Conservation (phyloP, 2,888 invertebrate species). For the Syritta pipiens region DNA sequence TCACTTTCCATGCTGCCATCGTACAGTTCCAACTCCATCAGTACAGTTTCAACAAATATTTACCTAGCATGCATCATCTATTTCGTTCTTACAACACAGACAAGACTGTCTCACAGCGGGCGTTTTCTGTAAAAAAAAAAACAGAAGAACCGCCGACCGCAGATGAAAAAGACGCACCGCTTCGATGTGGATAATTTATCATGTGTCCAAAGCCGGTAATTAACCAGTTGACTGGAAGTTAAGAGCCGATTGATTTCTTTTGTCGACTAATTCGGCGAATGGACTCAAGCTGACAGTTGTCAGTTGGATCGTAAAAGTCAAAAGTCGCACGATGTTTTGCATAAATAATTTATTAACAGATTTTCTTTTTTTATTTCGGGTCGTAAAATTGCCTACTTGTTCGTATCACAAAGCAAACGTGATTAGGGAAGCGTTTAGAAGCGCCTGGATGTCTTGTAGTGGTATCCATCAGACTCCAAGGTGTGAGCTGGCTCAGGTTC, state of each 20-base stretch:
- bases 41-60: constrained; percentile 7
- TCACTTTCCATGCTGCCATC: background rate
- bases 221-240: too few relatives aligned
- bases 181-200: too few relatives aligned
- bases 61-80: constrained; percentile 4
- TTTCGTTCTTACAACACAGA: too few relatives aligned
- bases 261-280: background rate
- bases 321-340: constrained; percentile 1
- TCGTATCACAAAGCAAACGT: constrained; percentile 5
- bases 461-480: constrained; percentile 53
- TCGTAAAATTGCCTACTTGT: constrained; percentile 22
- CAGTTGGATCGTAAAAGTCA: background rate
- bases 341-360: constrained; percentile 43
- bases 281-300: background rate
- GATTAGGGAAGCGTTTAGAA: constrained; percentile 10
- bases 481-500: constrained; percentile 48
- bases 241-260: background rate
- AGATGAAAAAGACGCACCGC: too few relatives aligned
- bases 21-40: background rate
- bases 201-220: too few relatives aligned
- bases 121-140: too few relatives aligned
- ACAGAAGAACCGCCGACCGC: too few relatives aligned
- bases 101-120: too few relatives aligned
- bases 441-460: constrained; percentile 51
- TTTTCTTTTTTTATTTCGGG: background rate